A percentile compares a stretch with the other conserved stretches of the same genome.
Conservation (phyloP, 2,888 invertebrate species). For the Thereva unica region DNA sequence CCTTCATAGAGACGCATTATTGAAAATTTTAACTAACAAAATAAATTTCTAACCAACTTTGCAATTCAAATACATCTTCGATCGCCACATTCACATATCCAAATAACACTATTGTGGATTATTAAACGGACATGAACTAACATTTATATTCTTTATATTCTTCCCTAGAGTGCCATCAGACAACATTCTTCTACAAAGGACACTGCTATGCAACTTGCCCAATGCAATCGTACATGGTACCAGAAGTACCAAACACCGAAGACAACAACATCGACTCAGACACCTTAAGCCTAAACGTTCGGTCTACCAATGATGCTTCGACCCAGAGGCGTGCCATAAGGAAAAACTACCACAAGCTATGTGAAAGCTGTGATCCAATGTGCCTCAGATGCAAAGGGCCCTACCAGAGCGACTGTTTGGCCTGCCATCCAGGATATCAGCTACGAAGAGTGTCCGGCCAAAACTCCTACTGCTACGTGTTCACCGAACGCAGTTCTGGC, state of each 20-base stretch:
- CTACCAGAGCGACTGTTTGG: constrained; percentile 51
- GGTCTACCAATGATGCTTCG: not conserved
- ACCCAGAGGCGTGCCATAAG: constrained; percentile 11
- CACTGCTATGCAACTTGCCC: constrained; percentile 55
- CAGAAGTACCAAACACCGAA: constrained; percentile 1
- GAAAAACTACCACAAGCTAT: constrained; percentile 43
- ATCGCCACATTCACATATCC: too few species aligned
- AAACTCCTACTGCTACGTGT: constrained; percentile 53
- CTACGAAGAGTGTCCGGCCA: constrained; percentile 48
- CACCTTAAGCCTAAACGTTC: not conserved
- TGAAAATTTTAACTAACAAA: too few species aligned
- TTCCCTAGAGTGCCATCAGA: constrained; percentile 51
- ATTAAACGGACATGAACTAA: not conserved
- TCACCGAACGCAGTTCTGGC: constrained; percentile 52
- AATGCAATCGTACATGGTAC: constrained; percentile 48
- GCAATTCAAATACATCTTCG: too few species aligned
- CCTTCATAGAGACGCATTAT: too few species aligned
- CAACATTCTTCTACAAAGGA: constrained; percentile 51
- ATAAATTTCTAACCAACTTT: too few species aligned
- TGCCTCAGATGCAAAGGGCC: constrained; percentile 55
- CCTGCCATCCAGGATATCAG: constrained; percentile 52
- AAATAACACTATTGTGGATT: too few species aligned
- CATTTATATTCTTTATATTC: constrained; percentile 14
- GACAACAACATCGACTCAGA: not conserved
- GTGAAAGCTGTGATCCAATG: constrained; percentile 51